A percentile compares a stretch with the other conserved stretches of the same genome.
Evolutionary conservation across 2,888 invertebrate species (phyloP).

Genomic region (Lasioglossum malachurum): DNA sequence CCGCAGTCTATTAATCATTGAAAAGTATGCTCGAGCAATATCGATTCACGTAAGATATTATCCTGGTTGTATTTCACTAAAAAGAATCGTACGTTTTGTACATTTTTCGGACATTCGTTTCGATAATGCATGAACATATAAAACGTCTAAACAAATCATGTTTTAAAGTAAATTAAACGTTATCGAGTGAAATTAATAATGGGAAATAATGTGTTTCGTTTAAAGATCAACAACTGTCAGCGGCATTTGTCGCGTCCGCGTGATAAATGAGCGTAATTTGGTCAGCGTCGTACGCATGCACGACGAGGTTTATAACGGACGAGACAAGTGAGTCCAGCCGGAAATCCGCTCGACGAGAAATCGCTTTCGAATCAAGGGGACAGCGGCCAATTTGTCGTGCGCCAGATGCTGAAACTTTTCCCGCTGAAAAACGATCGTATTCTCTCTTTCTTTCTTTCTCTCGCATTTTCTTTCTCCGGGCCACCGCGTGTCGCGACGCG

Average conservation of each 20-base stretch:
- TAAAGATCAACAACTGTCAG: not conserved
- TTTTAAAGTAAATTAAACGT: not conserved
- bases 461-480: not conserved
- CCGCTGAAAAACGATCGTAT: slow-evolving; percentile 55
- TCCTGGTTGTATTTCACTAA: no score
- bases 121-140: no score
- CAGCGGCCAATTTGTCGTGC: slow-evolving; percentile 54
- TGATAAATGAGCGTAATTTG: not conserved
- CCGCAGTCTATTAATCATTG: no score
- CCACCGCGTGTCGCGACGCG: not conserved
- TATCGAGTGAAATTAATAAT: not conserved
- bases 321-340: slow-evolving; percentile 17
- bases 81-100: not conserved
- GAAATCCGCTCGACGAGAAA: slow-evolving; percentile 47
- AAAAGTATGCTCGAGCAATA: no score
- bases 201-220: not conserved
- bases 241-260: not conserved
- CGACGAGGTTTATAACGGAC: slow-evolving; percentile 31
- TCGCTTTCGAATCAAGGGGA: slow-evolving; percentile 56
- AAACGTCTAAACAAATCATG: not conserved
- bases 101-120: no score
- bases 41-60: no score
- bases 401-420: slow-evolving; percentile 51
- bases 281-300: slow-evolving; percentile 3
- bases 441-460: not conserved